phyloP scores from a whole-genome alignment of 2,888 invertebrate species.

The Teleogryllus oceanicus region DNA sequence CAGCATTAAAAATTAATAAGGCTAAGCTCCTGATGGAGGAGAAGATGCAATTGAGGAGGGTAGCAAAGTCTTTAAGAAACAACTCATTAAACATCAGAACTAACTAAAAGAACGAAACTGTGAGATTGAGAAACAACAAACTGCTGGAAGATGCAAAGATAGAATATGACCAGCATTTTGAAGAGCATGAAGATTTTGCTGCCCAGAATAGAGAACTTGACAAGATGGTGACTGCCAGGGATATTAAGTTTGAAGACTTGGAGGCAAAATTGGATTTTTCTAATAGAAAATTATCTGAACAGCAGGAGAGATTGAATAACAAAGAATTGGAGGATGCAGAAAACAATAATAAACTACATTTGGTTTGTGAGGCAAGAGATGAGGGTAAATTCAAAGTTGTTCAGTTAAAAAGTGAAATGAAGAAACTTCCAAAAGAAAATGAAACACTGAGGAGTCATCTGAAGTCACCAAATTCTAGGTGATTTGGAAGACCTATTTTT shows the following conservation, averaged over 20 bases:
- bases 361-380: not conserved
- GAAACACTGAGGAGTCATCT: no score
- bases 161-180: not conserved
- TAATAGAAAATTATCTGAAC: not conserved
- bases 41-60: not conserved
- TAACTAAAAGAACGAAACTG: not conserved
- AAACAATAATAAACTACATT: not conserved
- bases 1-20: not conserved
- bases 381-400: no score
- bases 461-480: no score
- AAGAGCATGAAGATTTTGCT: not conserved
- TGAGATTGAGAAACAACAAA: constrained; percentile 20
- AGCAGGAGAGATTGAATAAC: not conserved
- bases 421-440: no score
- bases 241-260: not conserved
- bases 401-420: no score
- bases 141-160: constrained; percentile 22
- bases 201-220: not conserved
- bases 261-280: not conserved
- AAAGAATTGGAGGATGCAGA: not conserved
- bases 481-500: no score
- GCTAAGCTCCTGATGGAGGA: not conserved
- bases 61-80: not conserved
- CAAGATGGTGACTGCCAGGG: not conserved
- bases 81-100: not conserved